phyloP scores from a whole-genome alignment of 1,140 invertebrate species.

The Melanaphis sacchari region DNA sequence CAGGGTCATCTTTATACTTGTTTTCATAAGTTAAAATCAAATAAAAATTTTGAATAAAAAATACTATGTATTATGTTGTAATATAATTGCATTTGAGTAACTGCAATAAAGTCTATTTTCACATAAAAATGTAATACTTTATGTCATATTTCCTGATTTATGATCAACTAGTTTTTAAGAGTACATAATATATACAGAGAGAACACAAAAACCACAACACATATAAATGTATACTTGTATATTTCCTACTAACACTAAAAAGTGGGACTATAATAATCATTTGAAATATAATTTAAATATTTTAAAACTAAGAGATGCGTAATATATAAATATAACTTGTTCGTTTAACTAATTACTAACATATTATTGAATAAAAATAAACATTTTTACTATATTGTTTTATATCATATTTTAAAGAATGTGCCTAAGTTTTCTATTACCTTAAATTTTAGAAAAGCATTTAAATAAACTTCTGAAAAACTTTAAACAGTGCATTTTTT shows the following conservation, averaged over 20 bases:
- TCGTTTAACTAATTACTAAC: not conserved
- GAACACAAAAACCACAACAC: not conserved
- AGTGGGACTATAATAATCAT: not conserved
- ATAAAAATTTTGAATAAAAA: not conserved
- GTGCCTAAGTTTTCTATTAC: not conserved
- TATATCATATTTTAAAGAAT: not conserved
- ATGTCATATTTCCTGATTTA: slow-evolving; percentile 18
- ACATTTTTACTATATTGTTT: not conserved
- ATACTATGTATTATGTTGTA: not conserved
- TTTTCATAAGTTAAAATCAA: not conserved
- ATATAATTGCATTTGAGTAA: not conserved
- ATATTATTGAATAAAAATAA: not conserved
- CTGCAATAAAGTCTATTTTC: not conserved
- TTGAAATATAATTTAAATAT: not conserved
- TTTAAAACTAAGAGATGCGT: not conserved
- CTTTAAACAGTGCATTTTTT: not conserved
- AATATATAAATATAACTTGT: slow-evolving; percentile 7
- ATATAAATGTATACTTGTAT: not conserved
- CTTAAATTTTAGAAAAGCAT: not conserved
- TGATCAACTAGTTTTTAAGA: slow-evolving; percentile 3
- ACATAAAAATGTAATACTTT: not conserved
- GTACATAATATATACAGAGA: not conserved
- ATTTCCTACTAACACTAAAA: not conserved
- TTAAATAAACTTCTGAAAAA: not conserved
- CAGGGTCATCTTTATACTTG: slow-evolving; percentile 1